phyloP scores from a whole-genome alignment of 2,797 vertebrate genomes.

The Carcharodon carcharias region DNA sequence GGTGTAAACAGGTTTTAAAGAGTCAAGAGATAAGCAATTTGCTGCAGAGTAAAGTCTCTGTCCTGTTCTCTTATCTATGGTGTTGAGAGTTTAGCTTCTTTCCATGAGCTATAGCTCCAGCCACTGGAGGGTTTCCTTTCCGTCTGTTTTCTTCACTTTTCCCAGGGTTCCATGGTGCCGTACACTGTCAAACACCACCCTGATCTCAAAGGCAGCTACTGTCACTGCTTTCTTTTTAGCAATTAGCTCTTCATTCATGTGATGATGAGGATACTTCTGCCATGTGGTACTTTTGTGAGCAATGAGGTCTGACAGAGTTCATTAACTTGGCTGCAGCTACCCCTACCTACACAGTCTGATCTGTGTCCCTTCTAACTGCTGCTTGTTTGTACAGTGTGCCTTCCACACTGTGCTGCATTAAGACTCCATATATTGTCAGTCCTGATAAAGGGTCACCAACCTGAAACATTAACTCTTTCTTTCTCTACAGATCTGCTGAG shows the following conservation, averaged over 20 bases:
- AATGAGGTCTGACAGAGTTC: not conserved
- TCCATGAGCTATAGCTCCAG: not conserved
- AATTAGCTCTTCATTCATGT: not conserved
- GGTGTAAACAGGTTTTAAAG: not conserved
- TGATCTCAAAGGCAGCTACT: not conserved
- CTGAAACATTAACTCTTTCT: not conserved
- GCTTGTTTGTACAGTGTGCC: not conserved
- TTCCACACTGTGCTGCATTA: not conserved
- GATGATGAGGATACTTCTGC: not conserved
- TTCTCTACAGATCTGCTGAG: not conserved
- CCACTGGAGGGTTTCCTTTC: not conserved
- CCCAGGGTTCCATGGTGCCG: not conserved
- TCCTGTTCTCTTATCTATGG: not conserved
- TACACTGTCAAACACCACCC: not conserved
- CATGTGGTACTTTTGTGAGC: not conserved
- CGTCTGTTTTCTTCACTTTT: not conserved
- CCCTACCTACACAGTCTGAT: too few relatives aligned
- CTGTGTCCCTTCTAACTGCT: not conserved
- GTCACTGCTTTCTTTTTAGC: not conserved
- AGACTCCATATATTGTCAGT: not conserved
- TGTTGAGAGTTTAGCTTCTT: not conserved
- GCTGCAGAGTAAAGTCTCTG: not conserved
- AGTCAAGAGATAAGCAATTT: not conserved
- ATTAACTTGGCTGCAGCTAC: not conserved
- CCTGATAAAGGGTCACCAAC: too few relatives aligned